These are phyloP conservation scores for Rhabdomys dilectus DNA, from an alignment of 2,113 vertebrate species.

Conservation along the genomic window DNA sequence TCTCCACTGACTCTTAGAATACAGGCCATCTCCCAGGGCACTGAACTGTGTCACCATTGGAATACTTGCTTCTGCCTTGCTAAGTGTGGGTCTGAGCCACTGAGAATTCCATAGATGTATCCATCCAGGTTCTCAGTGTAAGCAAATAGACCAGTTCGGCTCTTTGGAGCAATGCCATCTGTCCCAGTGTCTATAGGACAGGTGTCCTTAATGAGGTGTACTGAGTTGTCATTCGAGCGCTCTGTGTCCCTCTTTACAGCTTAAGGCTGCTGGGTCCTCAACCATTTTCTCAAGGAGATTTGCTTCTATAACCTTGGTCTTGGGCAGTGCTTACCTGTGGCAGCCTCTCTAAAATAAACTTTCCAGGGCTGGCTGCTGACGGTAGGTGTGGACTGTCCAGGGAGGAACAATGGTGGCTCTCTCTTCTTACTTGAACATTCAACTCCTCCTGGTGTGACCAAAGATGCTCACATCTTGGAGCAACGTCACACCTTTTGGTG, in stretches of 20 bases:
- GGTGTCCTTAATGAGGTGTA: not conserved
- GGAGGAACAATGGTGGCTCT: not conserved
- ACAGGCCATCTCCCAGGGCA: not conserved
- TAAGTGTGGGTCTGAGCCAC: not conserved
- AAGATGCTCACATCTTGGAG: not conserved
- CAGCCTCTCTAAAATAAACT: not conserved
- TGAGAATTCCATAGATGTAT: not conserved
- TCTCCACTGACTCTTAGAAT: not conserved
- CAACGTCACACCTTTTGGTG: not conserved
- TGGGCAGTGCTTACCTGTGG: not conserved
- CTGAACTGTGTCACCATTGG: not conserved
- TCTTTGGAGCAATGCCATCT: not conserved
- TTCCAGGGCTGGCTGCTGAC: not conserved
- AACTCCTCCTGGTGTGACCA: not conserved
- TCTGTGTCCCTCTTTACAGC: not conserved
- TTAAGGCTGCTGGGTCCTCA: not conserved
- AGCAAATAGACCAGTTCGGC: not conserved
- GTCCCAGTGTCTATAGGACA: not conserved
- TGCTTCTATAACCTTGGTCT: not conserved
- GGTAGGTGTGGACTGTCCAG: not conserved
- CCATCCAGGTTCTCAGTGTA: accelerated
- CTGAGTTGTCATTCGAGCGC: not conserved
- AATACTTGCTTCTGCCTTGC: slow-evolving; percentile 3
- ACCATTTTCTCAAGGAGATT: not conserved
- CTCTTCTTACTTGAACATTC: not conserved